Evolutionary conservation across 1,140 invertebrate genomes (phyloP).

Genomic region (Ptiloglossa arizonensis): DNA sequence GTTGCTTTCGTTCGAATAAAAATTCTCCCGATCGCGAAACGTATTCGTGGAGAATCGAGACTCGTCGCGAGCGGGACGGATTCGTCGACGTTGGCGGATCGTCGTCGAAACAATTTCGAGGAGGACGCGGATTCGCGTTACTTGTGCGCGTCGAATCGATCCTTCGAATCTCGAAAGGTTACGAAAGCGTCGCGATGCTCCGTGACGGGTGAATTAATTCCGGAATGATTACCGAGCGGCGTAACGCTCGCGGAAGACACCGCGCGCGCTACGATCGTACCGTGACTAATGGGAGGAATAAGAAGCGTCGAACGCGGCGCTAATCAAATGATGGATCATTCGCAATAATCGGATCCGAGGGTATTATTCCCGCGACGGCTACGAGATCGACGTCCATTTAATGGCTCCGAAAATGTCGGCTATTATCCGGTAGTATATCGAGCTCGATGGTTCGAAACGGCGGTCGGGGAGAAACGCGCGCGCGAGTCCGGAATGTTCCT

Average conservation of each 20-base stretch:
- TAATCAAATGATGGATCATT: slow-evolving; percentile 11
- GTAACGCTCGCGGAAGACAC: no score
- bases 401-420: background rate
- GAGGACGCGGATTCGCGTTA: no score
- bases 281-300: no score
- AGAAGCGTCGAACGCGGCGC: background rate
- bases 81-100: no score
- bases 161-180: no score
- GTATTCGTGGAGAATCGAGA: no score
- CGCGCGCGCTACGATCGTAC: background rate
- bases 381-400: slow-evolving; percentile 15
- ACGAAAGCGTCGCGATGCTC: background rate
- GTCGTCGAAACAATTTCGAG: no score
- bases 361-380: background rate
- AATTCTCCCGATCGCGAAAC: no score
- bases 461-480: background rate
- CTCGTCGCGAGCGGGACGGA: no score
- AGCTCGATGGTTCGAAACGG: background rate
- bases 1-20: no score
- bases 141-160: no score
- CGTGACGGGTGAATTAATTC: background rate
- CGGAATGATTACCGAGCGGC: no score
- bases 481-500: background rate
- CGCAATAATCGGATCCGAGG: background rate
- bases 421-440: background rate